These are phyloP conservation scores for Otocyon megalotis DNA, from an alignment of 2,113 vertebrate species.

Conservation along the genomic window DNA sequence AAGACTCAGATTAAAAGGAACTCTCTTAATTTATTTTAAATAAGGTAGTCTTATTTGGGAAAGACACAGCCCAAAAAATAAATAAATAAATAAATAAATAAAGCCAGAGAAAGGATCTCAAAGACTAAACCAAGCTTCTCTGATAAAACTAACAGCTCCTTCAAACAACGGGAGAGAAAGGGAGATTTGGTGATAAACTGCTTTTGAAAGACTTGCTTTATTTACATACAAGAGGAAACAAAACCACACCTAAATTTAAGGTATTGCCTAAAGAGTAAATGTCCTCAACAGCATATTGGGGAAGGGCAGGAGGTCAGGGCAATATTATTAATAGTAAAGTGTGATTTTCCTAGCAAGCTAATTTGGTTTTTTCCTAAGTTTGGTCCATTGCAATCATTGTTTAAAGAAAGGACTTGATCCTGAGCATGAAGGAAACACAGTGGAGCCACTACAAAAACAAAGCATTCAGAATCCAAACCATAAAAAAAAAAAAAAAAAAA, in stretches of 20 bases:
- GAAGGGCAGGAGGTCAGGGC: neutral
- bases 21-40: neutral
- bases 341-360: neutral
- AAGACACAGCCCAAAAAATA: neutral
- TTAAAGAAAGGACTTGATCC: conserved; percentile 4
- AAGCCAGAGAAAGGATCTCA: neutral
- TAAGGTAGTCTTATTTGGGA: neutral
- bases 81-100: neutral
- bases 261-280: neutral
- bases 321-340: neutral
- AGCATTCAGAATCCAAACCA: conserved; percentile 35
- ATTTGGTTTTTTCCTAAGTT: conserved; percentile 5
- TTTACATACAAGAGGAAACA: neutral
- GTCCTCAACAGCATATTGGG: neutral
- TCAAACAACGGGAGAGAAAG: neutral
- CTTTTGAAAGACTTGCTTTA: neutral
- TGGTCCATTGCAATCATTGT: neutral
- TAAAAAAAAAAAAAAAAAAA: no score
- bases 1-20: neutral
- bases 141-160: neutral
- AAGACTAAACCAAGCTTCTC: neutral
- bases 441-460: conserved; percentile 48
- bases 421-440: conserved; percentile 25
- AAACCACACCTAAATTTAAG: neutral
- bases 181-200: neutral